A percentile compares a stretch with the other conserved stretches of the same genome.
These are phyloP conservation scores for Podarcis siculus DNA, from an alignment of 2,797 vertebrate genomes.

Conservation along the genomic window DNA sequence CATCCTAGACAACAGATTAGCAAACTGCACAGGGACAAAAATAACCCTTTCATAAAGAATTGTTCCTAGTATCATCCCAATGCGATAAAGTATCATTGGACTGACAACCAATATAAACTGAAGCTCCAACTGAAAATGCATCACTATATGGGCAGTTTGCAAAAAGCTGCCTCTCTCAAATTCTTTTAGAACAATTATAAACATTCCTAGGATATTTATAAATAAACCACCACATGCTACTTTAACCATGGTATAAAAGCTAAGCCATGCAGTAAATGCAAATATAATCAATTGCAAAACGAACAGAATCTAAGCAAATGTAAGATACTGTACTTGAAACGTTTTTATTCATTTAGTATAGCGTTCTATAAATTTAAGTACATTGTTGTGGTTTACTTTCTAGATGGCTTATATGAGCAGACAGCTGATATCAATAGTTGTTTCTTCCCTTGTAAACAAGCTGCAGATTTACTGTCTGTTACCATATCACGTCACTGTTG, in stretches of 20 bases:
- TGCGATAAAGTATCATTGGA: constrained; percentile 18
- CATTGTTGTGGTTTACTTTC: background rate
- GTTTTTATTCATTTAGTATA: background rate
- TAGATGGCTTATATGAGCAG: background rate
- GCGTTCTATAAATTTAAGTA: background rate
- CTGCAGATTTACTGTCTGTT: background rate
- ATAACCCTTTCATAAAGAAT: constrained; percentile 48
- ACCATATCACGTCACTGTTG: fast-evolving
- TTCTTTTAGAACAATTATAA: background rate
- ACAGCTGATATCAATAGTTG: fast-evolving
- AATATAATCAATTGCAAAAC: background rate
- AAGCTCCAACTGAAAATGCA: constrained; percentile 1
- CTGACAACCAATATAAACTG: background rate
- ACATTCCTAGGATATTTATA: background rate
- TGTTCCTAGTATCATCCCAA: constrained; percentile 31
- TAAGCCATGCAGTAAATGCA: background rate
- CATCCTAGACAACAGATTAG: background rate
- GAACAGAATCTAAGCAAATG: background rate
- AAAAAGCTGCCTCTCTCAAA: background rate
- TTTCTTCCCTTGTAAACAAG: background rate
- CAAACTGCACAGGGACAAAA: background rate
- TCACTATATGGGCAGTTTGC: background rate
- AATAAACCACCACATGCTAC: background rate
- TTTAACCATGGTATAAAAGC: background rate
- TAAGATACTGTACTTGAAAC: background rate